phyloP scores from a whole-genome alignment of 2,113 vertebrate species.

The Hipposideros armiger region DNA sequence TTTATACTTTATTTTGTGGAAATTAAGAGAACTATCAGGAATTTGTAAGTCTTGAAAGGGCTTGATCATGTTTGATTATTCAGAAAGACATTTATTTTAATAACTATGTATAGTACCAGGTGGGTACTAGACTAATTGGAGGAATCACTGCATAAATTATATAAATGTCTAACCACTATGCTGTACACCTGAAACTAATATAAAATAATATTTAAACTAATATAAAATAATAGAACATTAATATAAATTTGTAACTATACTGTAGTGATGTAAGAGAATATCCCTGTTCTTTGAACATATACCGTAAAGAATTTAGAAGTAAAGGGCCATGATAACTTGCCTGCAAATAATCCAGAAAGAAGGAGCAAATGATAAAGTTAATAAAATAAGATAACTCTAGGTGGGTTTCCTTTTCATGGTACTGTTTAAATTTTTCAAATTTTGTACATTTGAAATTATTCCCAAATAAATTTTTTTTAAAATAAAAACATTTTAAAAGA shows the following conservation, averaged over 20 bases:
- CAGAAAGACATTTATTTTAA: constrained; percentile 9
- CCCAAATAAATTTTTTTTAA: neutral
- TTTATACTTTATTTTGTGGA: neutral
- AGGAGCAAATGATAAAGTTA: constrained; percentile 6
- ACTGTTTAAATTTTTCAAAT: neutral
- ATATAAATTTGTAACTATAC: neutral
- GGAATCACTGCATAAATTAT: too few relatives aligned
- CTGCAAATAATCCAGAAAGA: neutral
- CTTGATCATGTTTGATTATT: neutral
- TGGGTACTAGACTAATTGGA: too few relatives aligned
- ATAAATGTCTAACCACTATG: too few relatives aligned
- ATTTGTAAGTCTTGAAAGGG: neutral
- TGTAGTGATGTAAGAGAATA: neutral
- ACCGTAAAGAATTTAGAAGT: neutral
- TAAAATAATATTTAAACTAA: too few relatives aligned
- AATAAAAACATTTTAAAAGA: constrained; percentile 10
- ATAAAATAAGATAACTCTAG: neutral
- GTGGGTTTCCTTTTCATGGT: neutral
- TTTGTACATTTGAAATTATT: constrained; percentile 25
- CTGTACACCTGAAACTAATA: too few relatives aligned
- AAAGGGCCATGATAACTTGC: neutral
- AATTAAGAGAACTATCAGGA: neutral
- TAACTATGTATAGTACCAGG: neutral
- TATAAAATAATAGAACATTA: neutral
- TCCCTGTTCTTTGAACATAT: neutral